Conservation (phyloP, 2,888 invertebrate genomes). For the Watsonalla cultraria region DNA sequence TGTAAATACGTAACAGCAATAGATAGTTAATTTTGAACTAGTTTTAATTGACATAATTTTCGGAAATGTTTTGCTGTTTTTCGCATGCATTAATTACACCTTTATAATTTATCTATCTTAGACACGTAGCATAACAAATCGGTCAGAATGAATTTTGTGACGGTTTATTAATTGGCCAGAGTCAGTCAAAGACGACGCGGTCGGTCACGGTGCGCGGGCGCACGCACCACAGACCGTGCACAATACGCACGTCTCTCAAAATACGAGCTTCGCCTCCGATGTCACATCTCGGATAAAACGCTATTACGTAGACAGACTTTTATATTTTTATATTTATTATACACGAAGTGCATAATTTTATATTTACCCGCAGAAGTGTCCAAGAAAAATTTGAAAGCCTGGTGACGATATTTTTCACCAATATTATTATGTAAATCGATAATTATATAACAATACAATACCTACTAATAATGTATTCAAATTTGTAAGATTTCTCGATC, state of each 20-base stretch:
- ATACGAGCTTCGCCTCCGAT: constrained; percentile 20
- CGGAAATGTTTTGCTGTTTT: too few relatives aligned
- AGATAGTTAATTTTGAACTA: not conserved
- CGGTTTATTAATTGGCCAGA: not conserved
- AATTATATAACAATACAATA: too few relatives aligned
- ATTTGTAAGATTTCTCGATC: too few relatives aligned
- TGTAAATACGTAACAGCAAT: not conserved
- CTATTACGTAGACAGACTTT: not conserved
- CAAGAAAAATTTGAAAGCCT: too few relatives aligned
- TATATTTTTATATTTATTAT: not conserved
- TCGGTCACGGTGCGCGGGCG: constrained; percentile 35
- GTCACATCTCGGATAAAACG: constrained; percentile 20
- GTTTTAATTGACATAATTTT: too few relatives aligned
- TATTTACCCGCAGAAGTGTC: too few relatives aligned
- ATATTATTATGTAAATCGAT: too few relatives aligned
- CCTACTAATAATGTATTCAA: too few relatives aligned
- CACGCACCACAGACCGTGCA: constrained; percentile 35
- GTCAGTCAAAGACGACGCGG: constrained; percentile 18
- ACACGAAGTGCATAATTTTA: too few relatives aligned
- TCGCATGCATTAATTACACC: too few relatives aligned
- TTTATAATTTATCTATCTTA: too few relatives aligned
- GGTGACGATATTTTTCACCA: too few relatives aligned
- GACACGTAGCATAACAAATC: not conserved
- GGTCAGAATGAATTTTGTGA: not conserved
- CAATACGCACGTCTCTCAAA: constrained; percentile 30